Conservation (phyloP, 2,797 vertebrate species). For the Oreortyx pictus region DNA sequence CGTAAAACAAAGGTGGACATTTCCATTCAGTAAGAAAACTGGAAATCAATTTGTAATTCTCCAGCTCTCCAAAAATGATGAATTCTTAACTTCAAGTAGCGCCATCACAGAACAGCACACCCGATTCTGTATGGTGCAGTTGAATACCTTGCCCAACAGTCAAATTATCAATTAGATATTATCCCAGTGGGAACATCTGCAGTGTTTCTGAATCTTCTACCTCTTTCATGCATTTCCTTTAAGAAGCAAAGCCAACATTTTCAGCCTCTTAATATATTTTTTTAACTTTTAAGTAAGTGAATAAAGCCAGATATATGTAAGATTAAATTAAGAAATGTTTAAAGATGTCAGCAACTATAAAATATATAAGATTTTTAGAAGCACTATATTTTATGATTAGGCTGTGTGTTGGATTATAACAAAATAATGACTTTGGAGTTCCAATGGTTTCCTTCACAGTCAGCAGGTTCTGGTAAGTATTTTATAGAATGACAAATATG, state of each 20-base stretch:
- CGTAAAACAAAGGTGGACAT: neutral
- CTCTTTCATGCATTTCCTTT: slow-evolving; percentile 66
- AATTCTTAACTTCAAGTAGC: neutral
- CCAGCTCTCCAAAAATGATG: neutral
- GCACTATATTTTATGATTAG: slow-evolving; percentile 67
- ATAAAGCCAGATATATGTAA: slow-evolving; percentile 51
- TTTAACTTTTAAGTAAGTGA: slow-evolving; percentile 44
- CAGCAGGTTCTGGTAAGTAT: slow-evolving; percentile 61
- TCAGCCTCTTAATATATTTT: slow-evolving; percentile 67
- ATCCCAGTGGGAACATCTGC: slow-evolving; percentile 18
- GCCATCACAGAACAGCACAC: neutral
- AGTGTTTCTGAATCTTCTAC: slow-evolving; percentile 72
- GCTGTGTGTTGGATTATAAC: slow-evolving; percentile 38
- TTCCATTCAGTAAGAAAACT: slow-evolving; percentile 20
- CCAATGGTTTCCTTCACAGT: slow-evolving; percentile 30
- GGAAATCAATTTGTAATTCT: neutral
- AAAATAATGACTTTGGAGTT: slow-evolving; percentile 35
- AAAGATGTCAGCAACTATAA: slow-evolving; percentile 59
- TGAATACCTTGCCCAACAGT: slow-evolving; percentile 26
- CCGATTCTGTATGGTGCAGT: neutral
- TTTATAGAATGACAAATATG: neutral
- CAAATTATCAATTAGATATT: neutral
- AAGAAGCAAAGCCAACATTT: slow-evolving; percentile 30
- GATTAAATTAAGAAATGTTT: slow-evolving; percentile 61
- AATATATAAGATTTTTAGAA: slow-evolving; percentile 70